Base-by-base conservation (phyloP, 2,797 vertebrate species). In the Chaetodon trifasciatus region DNA sequence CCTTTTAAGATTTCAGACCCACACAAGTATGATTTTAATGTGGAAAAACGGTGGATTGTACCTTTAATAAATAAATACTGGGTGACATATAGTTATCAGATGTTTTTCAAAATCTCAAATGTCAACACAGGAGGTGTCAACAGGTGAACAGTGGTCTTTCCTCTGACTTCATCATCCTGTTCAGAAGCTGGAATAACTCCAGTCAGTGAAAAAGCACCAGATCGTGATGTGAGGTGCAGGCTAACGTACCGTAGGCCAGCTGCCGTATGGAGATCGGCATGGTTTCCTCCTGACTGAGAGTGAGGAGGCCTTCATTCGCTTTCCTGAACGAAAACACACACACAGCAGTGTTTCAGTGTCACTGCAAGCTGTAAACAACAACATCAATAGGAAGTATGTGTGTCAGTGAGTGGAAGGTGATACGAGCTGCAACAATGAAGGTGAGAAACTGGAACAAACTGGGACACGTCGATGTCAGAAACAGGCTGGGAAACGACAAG, bases 261-360 rank as follows among this genome's bases (percentile, higher is more conserved):
- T 97, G 92, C 13, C 94, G 90, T 71, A 96, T 94, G 65, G 96
- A 97, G 88, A 96, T 95, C 0, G 96, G 96, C 89, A 95, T 95
- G 28, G 94, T 93, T 78, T 97, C 96, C 80, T 96, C 96, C 79
- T 96, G 95, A 66, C 94, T 97, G 85, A 97, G 92, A 42, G 86
- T 74, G 81, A 97, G 94, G 66, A 97, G 94, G 75, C 96, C 97
- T 88, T 96, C 95, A 84, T 94, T 97, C 1, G 96, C 96, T 93
- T 96, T 97, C 92, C 96, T 97, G 90, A 70, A 92, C 76, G 52
- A 80, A 76, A 11, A 81, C 10, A 79, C n/a, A 86, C 75, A 70
- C 19, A 81, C 78, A 37, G 46, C 39, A 70, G 24, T 3, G 1
- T 11, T 57, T 58, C 1, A 46, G 21, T 55, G 47, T 70, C 69